Percentiles rank a stretch among this genome's conserved stretches.
Conservation (phyloP, 2,888 invertebrate genomes). For the Petrolisthes manimaculis region DNA sequence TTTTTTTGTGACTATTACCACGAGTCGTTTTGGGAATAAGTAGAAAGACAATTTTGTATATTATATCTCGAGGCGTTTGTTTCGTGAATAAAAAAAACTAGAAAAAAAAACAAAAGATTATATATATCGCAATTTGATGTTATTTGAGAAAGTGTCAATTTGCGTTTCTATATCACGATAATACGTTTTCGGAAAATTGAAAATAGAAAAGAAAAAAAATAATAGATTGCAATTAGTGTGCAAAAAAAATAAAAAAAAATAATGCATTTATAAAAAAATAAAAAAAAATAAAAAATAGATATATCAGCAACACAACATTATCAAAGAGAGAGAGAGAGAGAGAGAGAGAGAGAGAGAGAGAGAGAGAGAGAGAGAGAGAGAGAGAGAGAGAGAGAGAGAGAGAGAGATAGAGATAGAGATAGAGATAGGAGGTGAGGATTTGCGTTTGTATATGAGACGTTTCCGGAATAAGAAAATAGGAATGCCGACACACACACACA, state of each 20-base stretch:
- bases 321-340: not conserved
- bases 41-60: no score
- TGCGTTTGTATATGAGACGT: not conserved
- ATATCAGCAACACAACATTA: not conserved
- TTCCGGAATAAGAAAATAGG: not conserved
- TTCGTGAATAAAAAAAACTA: no score
- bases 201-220: not conserved
- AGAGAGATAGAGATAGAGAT: not conserved
- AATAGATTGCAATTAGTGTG: not conserved
- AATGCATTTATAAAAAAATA: not conserved
- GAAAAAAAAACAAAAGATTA: no score
- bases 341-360: conserved; percentile 21
- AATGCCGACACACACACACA: not conserved
- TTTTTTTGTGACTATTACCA: no score
- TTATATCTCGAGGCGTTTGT: no score
- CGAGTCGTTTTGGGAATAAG: no score
- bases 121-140: no score
- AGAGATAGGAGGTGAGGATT: not conserved
- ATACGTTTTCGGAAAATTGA: no score
- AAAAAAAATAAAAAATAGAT: no score
- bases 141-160: no score
- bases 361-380: conserved; percentile 14
- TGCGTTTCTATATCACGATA: no score
- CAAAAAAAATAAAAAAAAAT: not conserved
- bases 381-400: not conserved